Evolutionary conservation across 2,888 invertebrate genomes (phyloP).

Genomic region (Drosophila putrida): DNA sequence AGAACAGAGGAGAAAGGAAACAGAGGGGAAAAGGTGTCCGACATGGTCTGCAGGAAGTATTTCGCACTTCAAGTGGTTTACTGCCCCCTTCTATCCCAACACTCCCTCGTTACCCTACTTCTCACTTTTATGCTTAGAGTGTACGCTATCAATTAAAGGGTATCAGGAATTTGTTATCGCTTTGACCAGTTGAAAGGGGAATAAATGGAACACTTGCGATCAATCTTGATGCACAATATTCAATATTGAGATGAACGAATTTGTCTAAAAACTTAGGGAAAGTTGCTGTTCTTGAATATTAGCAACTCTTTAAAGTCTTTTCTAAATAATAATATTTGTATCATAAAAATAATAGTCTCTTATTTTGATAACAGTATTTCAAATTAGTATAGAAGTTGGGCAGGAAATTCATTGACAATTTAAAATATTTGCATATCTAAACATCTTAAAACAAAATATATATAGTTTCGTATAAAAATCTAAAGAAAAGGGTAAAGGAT

Average conservation of each 20-base stretch:
- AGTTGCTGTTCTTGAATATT: too few species aligned
- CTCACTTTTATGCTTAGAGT: neutral
- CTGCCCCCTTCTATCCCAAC: neutral
- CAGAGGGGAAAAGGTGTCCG: slow-evolving; percentile 20
- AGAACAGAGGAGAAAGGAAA: too few species aligned
- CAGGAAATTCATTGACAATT: too few species aligned
- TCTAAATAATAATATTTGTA: too few species aligned
- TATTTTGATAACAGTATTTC: too few species aligned
- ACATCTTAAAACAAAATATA: too few species aligned
- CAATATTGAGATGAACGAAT: neutral
- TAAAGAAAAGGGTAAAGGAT: neutral
- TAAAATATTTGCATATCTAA: too few species aligned
- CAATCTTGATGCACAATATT: neutral
- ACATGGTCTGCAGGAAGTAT: slow-evolving; percentile 60
- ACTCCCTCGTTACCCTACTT: slow-evolving; percentile 3
- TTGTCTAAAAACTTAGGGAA: too few species aligned
- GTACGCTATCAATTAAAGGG: slow-evolving; percentile 8
- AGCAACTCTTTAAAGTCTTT: too few species aligned
- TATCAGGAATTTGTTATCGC: slow-evolving; percentile 22
- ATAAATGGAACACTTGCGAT: neutral
- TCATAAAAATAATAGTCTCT: too few species aligned
- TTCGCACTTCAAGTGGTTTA: slow-evolving; percentile 63
- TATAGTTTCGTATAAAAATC: too few species aligned
- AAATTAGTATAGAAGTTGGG: too few species aligned
- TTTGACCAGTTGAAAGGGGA: neutral